Evolutionary conservation across 1,140 invertebrate genomes (phyloP).

Genomic region (Hyphantria cunea): DNA sequence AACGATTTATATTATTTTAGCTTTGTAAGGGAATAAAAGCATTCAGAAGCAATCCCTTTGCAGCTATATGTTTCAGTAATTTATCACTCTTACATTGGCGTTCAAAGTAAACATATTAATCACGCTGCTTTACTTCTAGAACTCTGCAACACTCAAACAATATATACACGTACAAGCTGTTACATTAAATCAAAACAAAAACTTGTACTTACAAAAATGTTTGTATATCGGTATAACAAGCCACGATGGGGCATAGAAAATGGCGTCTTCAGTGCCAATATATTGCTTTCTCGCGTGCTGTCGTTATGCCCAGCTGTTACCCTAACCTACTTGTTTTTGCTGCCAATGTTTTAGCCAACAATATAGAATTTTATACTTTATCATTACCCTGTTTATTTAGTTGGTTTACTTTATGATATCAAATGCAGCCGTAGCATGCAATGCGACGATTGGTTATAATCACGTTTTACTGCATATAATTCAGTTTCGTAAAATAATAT

Average conservation of each 20-base stretch:
- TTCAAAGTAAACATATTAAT: neutral
- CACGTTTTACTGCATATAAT: constrained; percentile 19
- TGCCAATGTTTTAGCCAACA: constrained; percentile 53
- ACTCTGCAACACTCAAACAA: neutral
- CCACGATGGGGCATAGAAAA: constrained; percentile 42
- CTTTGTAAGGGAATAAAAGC: neutral
- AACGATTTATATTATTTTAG: no score
- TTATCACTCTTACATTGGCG: neutral
- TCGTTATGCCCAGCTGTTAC: constrained; percentile 72
- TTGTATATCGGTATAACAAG: constrained; percentile 27
- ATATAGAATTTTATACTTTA: constrained; percentile 61
- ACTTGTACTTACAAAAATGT: constrained; percentile 21
- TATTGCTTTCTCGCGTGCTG: constrained; percentile 75
- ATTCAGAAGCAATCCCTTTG: no score
- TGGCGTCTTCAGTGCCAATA: constrained; percentile 68
- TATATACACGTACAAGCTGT: constrained; percentile 18
- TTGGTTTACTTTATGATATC: constrained; percentile 27
- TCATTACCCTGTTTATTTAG: constrained; percentile 41
- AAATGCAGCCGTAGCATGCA: constrained; percentile 24
- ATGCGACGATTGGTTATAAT: constrained; percentile 19
- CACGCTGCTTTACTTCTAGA: neutral
- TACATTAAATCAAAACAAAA: constrained; percentile 24
- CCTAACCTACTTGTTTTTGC: constrained; percentile 67
- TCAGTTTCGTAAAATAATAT: constrained; percentile 5
- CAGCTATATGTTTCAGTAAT: neutral